Conservation (phyloP, 1,140 invertebrate species). For the Diprion similis region DNA sequence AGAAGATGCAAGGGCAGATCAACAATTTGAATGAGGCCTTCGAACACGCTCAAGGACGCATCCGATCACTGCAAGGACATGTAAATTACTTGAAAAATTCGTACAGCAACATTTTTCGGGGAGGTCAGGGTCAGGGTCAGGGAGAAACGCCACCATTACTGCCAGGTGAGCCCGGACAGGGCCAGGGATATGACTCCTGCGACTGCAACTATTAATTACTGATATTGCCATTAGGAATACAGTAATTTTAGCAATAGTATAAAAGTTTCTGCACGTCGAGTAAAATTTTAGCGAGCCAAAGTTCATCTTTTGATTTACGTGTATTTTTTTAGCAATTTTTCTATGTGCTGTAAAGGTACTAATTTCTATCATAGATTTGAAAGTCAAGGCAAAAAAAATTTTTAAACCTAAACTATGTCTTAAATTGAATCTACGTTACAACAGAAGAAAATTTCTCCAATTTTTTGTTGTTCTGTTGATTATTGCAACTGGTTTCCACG, state of each 20-base stretch:
- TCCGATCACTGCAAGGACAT: constrained; percentile 69
- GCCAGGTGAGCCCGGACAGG: constrained; percentile 25
- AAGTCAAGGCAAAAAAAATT: too few relatives aligned
- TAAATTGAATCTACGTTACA: too few relatives aligned
- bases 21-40: constrained; percentile 72
- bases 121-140: constrained; percentile 25
- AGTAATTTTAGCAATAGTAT: not conserved
- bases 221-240: not conserved
- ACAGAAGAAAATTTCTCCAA: too few relatives aligned
- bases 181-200: constrained; percentile 47
- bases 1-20: constrained; percentile 74
- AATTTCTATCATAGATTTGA: too few relatives aligned
- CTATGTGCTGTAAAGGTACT: not conserved
- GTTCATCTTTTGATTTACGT: not conserved
- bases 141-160: constrained; percentile 21
- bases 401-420: too few relatives aligned
- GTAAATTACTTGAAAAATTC: constrained; percentile 69
- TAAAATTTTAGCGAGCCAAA: not conserved
- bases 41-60: constrained; percentile 70
- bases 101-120: constrained; percentile 53
- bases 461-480: too few relatives aligned
- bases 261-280: not conserved
- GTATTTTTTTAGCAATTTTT: not conserved
- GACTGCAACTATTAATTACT: constrained; percentile 46
- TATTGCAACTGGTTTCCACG: too few relatives aligned